Conservation (phyloP, 2,888 invertebrate species). For the Mantis religiosa region DNA sequence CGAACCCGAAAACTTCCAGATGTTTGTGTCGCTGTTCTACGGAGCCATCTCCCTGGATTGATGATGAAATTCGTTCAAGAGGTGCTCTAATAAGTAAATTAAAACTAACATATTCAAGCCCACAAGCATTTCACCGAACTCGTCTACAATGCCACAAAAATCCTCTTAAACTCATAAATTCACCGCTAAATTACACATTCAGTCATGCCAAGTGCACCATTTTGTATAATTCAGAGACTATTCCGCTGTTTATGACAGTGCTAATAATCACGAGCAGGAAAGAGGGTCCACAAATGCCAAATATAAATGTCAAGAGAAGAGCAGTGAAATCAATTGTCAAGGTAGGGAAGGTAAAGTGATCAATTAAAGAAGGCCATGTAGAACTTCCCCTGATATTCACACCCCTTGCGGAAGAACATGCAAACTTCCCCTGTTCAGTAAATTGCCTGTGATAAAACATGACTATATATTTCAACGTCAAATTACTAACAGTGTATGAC, state of each 20-base stretch:
- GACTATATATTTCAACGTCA: neutral
- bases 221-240: neutral
- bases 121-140: no score
- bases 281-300: neutral
- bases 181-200: neutral
- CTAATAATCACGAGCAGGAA: neutral
- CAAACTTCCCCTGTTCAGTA: neutral
- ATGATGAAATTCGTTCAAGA: no score
- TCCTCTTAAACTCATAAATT: neutral
- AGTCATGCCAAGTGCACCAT: neutral
- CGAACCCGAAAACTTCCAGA: no score
- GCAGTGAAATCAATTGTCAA: neutral
- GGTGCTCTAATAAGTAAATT: no score
- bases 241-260: neutral
- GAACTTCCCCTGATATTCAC: neutral
- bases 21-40: no score
- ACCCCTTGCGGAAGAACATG: neutral
- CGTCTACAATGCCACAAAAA: no score
- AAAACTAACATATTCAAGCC: no score
- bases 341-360: neutral
- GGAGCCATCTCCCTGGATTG: no score
- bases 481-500: neutral
- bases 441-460: neutral
- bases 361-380: neutral
- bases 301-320: neutral